These are phyloP conservation scores for Smutsia gigantea DNA, from an alignment of 2,797 vertebrate genomes.

Conservation along the genomic window DNA sequence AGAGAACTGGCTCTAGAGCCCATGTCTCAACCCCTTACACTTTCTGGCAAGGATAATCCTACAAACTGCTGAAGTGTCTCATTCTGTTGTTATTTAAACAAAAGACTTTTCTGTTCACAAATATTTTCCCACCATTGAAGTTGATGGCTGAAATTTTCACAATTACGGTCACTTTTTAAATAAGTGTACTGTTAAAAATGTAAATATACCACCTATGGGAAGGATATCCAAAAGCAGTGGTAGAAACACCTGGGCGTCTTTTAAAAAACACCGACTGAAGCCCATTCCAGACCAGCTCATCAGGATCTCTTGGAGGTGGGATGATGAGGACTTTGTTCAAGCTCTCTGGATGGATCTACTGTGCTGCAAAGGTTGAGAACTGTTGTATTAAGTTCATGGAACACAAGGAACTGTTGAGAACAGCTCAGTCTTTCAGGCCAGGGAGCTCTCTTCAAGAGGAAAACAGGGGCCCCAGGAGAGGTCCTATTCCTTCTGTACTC, in stretches of 20 bases:
- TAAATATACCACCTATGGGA: neutral
- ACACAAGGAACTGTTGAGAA: neutral
- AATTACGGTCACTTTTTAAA: neutral
- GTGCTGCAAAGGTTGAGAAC: neutral
- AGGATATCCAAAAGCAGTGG: neutral
- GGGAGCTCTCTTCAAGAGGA: neutral
- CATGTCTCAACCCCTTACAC: neutral
- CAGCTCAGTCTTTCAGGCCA: neutral
- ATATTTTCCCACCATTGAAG: constrained; percentile 11
- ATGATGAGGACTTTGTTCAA: neutral
- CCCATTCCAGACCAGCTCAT: too few species aligned
- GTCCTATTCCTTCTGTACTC: neutral
- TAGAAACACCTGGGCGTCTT: neutral
- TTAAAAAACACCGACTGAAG: neutral
- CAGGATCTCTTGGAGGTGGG: neutral
- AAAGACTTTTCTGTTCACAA: neutral
- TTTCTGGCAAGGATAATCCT: neutral
- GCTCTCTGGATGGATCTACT: neutral
- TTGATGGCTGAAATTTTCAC: neutral
- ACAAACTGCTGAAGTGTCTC: neutral
- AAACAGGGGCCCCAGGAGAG: neutral
- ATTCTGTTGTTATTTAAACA: neutral
- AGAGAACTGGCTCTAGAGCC: neutral
- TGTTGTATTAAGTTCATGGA: neutral
- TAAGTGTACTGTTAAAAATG: neutral